Evolutionary conservation across 2,797 vertebrate species (phyloP), one percentile per base, ranked within the genome.

Genomic region (Myotis vivesi): DNA sequence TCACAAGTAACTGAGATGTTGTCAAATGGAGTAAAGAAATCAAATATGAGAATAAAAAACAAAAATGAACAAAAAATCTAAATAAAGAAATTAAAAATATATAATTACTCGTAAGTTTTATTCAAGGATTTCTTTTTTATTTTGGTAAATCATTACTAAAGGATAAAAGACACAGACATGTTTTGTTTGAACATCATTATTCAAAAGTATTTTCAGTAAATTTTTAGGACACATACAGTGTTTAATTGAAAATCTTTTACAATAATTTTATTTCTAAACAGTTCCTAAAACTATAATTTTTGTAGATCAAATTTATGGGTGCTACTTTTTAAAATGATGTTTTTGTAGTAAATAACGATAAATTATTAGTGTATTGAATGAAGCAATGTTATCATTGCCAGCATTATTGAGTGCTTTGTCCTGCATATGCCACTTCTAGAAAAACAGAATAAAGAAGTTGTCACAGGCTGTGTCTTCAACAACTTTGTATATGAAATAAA

Each of bases 241-340:
- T 89, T 88, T 86, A 94, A n/a, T 77, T 94, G n/a, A 90, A 94
- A 92, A 68, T 94, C 0, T 75, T 75, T 72, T 86, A 17, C 0
- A 95, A 2, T 85, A 91, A 64, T 88, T 49, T 95, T 87, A 8
- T 90, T 95, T 94, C 9, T 86, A 81, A 91, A 57, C 3, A 76
- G 46, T 91, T 86, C 6, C 76, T 94, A 68, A 94, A 92, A 51
- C 53, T 91, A 20, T 81, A 62, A 84, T 95, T 93, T 85, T 38
- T 86, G 44, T 89, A 46, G 20, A 59, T 89, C 19, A 53, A 33
- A 83, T 25, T 59, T 75, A 46, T 77, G 7, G 11, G 16, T 66
- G 4, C 79, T 59, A 36, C 30, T 71, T 81, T 85, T 44, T 8
- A 25, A 82, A 89, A 64, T 85, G 11, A 53, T 71, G 30, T 44